Evolutionary conservation across 2,888 invertebrate genomes (phyloP).

Genomic region (Agapostemon virescens): DNA sequence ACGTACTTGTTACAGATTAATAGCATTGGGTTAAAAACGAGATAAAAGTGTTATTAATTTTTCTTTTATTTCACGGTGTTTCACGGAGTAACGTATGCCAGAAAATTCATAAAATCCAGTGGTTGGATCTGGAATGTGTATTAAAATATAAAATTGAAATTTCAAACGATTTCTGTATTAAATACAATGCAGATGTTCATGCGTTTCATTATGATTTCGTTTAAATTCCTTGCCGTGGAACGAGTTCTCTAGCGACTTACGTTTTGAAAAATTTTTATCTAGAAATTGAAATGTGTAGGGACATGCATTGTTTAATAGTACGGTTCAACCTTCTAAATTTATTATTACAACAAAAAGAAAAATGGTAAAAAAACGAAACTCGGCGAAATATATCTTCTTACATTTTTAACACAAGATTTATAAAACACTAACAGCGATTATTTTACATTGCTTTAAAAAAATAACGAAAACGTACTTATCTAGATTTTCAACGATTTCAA

Average conservation of each 20-base stretch:
- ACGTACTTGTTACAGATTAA: no score
- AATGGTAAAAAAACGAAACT: no score
- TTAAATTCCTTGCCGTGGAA: background rate
- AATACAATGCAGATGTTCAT: background rate
- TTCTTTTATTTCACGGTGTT: background rate
- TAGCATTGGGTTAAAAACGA: background rate
- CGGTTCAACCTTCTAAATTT: no score
- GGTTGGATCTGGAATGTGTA: background rate
- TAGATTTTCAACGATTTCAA: no score
- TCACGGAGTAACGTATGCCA: background rate
- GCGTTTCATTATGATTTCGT: background rate
- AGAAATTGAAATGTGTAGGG: background rate
- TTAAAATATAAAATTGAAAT: background rate
- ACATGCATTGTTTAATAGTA: no score
- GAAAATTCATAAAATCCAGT: background rate
- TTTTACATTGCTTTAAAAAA: no score
- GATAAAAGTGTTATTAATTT: background rate
- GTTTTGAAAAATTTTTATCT: background rate
- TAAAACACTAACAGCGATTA: no score
- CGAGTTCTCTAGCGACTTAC: background rate
- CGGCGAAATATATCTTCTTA: no score
- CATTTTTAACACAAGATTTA: no score
- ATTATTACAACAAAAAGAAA: no score
- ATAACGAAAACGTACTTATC: no score
- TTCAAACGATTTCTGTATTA: background rate